Base-by-base conservation (phyloP, 2,113 vertebrate species). In the Lates calcarifer region DNA sequence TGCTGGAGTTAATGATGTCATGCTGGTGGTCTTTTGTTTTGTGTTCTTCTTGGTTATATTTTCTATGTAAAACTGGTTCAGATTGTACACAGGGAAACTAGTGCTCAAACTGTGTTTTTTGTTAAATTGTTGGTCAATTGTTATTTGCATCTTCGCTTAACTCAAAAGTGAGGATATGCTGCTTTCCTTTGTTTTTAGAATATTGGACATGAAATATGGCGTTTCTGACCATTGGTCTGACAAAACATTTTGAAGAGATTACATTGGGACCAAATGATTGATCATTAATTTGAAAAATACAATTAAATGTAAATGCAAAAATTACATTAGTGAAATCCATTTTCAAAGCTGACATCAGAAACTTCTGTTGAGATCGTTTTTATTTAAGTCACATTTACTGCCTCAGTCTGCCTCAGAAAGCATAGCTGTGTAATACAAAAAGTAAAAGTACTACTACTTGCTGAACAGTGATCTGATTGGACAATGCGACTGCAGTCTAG, bases 1-100 rank as follows among this genome's bases (percentile, higher is more conserved):
- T 61, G 51, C 61, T 67, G 37, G 60, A 90, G 71, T 90, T 92
- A 91, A 90, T 89, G 88, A 83, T 84, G 83, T 86, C 86, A 87
- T 62, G 75, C 71, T 74, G 73, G 64, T 69, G 72, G 73, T 69
- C 74, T 76, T 79, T 61, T 15, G 72, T 79, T 72, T 57, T 31
- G 18, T 45, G 6, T 18, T 37, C n/a, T 12, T 22, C 0, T 3
- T 70, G 33, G 13, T 57, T 51, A 33, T 22, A 83, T 73, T 74
- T 24, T 65, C 10, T 35, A 14, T 11, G 35, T 56, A 64, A 71
- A 83, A 56, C 35, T 29, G 26, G 17, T 33, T 62, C 31, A 61
- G 15, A 67, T 60, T 53, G 26, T 69, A 8, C 41, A 28, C 2
- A 57, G 20, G 33, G 63, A 47, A 70, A 63, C 37, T 49, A 24